Conservation (phyloP, 1,140 invertebrate species). For the Hesperophylax magnus region DNA sequence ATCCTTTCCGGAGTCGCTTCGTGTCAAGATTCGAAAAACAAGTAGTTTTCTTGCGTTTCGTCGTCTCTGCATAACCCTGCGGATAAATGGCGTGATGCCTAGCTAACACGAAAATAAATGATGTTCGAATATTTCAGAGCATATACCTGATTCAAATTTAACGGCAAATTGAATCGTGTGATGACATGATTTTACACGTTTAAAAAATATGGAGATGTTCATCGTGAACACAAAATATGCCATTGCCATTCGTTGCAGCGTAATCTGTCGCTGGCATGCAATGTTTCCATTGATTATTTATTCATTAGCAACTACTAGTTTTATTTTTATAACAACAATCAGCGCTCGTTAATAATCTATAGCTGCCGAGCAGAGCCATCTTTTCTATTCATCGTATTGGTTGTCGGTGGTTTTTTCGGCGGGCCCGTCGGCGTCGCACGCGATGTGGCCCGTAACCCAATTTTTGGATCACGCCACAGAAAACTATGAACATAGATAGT, state of each 20-base stretch:
- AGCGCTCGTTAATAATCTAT: constrained; percentile 17
- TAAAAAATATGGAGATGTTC: too few relatives aligned
- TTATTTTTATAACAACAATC: neutral
- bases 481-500: too few relatives aligned
- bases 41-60: too few relatives aligned
- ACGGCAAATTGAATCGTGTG: too few relatives aligned
- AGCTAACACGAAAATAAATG: too few relatives aligned
- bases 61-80: too few relatives aligned
- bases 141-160: too few relatives aligned
- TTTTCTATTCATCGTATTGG: constrained; percentile 1
- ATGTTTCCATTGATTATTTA: constrained; percentile 1
- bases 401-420: neutral
- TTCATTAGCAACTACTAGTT: constrained; percentile 1
- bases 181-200: too few relatives aligned
- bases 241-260: neutral
- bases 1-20: too few relatives aligned
- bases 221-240: neutral
- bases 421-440: constrained; percentile 1
- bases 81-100: too few relatives aligned
- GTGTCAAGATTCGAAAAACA: too few relatives aligned
- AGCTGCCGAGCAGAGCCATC: neutral
- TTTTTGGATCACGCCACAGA: neutral
- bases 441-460: constrained; percentile 24
- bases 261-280: neutral
- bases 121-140: too few relatives aligned